Conservation (phyloP, 2,797 vertebrate species). For the Melanotaenia nigrans region DNA sequence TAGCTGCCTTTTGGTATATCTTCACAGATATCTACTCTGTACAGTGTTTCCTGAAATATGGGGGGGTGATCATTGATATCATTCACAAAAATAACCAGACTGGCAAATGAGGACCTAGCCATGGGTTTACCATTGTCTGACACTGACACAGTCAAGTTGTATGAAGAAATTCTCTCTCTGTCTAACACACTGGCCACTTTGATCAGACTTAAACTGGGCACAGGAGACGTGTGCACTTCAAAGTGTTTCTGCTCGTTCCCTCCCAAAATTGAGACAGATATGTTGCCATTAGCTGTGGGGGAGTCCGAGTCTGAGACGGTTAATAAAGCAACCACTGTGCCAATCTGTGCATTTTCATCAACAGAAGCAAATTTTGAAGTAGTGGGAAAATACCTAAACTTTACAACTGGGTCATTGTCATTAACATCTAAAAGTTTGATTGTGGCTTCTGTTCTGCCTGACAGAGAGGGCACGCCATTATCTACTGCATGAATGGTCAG, state of each 20-base stretch:
- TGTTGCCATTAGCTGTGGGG: constrained; percentile 92
- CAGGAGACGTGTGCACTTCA: constrained; percentile 94
- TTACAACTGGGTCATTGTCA: constrained; percentile 95
- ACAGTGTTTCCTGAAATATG: constrained; percentile 90
- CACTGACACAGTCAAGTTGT: constrained; percentile 96
- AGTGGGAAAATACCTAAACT: constrained; percentile 96
- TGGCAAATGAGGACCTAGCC: constrained; percentile 93
- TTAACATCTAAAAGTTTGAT: constrained; percentile 94
- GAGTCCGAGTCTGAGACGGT: constrained; percentile 97
- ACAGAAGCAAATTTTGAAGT: constrained; percentile 96
- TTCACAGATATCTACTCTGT: constrained; percentile 93
- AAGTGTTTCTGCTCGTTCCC: constrained; percentile 98
- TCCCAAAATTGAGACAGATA: constrained; percentile 94
- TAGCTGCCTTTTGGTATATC: constrained; percentile 95
- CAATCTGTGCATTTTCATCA: constrained; percentile 95
- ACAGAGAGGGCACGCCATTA: constrained; percentile 89
- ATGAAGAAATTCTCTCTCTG: constrained; percentile 94
- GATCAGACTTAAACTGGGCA: constrained; percentile 96
- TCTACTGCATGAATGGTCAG: constrained; percentile 93
- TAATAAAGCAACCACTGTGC: constrained; percentile 94
- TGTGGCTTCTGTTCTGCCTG: constrained; percentile 90
- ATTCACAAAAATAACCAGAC: constrained; percentile 96
- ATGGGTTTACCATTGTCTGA: constrained; percentile 87
- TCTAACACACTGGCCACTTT: constrained; percentile 96
- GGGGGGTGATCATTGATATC: constrained; percentile 98